Evolutionary conservation across 1,140 invertebrate genomes (phyloP), one percentile per base, ranked within the genome.

Genomic region (Mesaphorura yosii): DNA sequence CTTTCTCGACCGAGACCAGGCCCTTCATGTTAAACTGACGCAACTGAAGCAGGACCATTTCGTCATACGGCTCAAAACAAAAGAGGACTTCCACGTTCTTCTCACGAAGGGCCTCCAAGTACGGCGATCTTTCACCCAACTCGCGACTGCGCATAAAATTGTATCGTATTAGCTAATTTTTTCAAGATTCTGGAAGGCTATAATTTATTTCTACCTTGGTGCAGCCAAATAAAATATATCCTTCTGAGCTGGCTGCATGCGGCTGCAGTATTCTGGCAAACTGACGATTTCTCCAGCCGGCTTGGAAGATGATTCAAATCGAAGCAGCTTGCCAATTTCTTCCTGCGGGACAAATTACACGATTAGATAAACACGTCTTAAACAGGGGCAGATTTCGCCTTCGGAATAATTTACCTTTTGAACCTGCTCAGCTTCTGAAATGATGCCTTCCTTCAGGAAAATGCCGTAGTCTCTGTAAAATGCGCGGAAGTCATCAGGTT

Each of bases 41-140:
- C 20, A 98, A 70, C 63, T 95, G 87, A 75, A 96, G 81, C 1
- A 97, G 71, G 10, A 97, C 89, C 22, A 96, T 71, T 70, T 98
- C 94, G 72, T 98, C 94, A 64, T 96, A 93, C 1, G 85, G 81
- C 64, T 97, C 91, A 65, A 91, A 96, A 66, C 90, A 89, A 68
- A 95, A 96, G 2, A 98, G 67, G 1, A 98, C 91, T 74, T 97
- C 90, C 3, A 86, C 76, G 55, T 93, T 81, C 57, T 81, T 78
- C 64, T 83, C 81, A 64, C 88, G 88, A 1, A 98, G 72, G 19
- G 86, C 86, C 73, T 97, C 93, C 65, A 83, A 91, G 67, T 98
- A 98, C 0, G 93, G 93, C 0, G 91, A 96, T 2, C 81, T 78
- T 71, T 94, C 86, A 0, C 92, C 92, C 42, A 98, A 72, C 49